Base-by-base conservation (phyloP, 2,888 invertebrate species). In the Megastigmus dorsalis region DNA sequence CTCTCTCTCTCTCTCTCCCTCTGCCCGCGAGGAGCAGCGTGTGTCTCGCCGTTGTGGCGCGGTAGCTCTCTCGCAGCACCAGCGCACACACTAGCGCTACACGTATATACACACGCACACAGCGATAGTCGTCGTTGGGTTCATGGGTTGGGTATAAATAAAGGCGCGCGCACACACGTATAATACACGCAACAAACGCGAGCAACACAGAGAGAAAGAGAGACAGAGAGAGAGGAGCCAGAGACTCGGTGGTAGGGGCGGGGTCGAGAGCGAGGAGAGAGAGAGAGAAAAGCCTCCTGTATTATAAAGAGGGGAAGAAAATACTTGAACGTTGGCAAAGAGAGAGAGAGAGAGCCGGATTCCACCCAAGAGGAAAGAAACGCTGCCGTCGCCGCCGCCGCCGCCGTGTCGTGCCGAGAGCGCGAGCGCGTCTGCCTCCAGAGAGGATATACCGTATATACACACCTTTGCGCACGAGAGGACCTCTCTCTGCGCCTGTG, bases 131-230 rank as follows among this genome's bases (percentile, higher is more conserved):
- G n/a, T n/a, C 73, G 76, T 74, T 69, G 74, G 68, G 66, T 77
- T n/a, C n/a, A n/a, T n/a, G n/a, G n/a, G n/a, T n/a, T 69, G 74
- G 68, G 66, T 77, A 77, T 72, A 77, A 67, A 77, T 69, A 75
- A 66, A 69, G 45, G 76, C 70, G 62, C 65, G 63, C 73, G 57
- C 74, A 50, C 33, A 60, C 50, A 43, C 45, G 55, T 55, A 43
- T n/a, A n/a, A n/a, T n/a, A n/a, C 50, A 43, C 57, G 41, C 52
- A 50, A 43, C 57, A 57, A 45, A 55, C 36, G 9, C 18, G 10
- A 26, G 59, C 28, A 26, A n/a, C n/a, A 48, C 28, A 28, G 23
- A 41, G 52, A 54, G 52, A 50, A 18, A 33, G 52, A 36, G 23
- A 18, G 30, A 20, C 26, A 63, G 71, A 30, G 28, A 33, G 7